Evolutionary conservation across 2,797 vertebrate species (phyloP).

Genomic region (Micrastur ruficollis): DNA sequence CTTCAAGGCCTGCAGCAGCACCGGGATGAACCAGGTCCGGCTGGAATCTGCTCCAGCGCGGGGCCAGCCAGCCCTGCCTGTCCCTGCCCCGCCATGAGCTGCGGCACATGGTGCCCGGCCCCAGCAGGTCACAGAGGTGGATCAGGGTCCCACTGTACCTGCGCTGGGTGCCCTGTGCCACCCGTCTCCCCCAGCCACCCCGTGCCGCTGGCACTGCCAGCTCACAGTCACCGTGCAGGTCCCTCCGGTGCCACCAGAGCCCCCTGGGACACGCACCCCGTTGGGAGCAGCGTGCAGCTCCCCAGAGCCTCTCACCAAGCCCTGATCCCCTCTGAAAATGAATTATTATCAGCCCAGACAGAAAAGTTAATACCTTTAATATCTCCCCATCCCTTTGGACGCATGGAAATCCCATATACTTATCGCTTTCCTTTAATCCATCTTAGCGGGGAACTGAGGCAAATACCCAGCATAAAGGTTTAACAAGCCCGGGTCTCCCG

Average conservation of each 20-base stretch:
- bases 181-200: rapidly evolving
- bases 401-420: slow-evolving; percentile 38
- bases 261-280: background rate
- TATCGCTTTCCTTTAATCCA: slow-evolving; percentile 54
- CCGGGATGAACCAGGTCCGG: background rate
- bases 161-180: background rate
- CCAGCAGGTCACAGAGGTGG: background rate
- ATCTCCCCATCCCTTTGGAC: slow-evolving; percentile 27
- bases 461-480: background rate
- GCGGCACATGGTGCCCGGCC: background rate
- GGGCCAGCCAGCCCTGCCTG: background rate
- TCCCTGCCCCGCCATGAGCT: background rate
- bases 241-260: background rate
- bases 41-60: background rate
- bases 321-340: background rate
- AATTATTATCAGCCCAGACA: background rate
- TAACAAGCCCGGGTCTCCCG: background rate
- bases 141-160: rapidly evolving
- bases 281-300: background rate
- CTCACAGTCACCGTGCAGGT: background rate
- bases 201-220: rapidly evolving
- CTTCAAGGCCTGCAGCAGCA: background rate
- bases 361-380: slow-evolving; percentile 56
- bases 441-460: background rate
- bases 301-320: background rate